Conservation (phyloP, 2,888 invertebrate genomes). For the Hydriomena furcata region DNA sequence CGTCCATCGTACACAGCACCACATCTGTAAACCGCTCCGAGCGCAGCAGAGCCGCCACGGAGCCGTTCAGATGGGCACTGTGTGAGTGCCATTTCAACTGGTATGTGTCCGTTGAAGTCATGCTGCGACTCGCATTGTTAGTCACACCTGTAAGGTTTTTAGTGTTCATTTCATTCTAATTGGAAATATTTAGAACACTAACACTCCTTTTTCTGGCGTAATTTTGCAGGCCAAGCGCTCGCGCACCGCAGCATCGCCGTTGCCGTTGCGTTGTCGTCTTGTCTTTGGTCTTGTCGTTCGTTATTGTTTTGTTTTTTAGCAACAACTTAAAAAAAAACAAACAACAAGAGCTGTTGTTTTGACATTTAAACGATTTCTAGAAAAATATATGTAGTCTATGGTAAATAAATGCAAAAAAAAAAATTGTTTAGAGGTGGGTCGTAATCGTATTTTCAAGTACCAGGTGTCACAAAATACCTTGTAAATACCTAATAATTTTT, state of each 20-base stretch:
- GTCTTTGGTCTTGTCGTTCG: constrained; percentile 2
- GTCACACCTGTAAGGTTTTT: constrained; percentile 23
- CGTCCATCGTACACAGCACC: constrained; percentile 90
- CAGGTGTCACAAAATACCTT: no score
- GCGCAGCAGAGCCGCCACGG: constrained; percentile 89
- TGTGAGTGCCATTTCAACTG: constrained; percentile 96
- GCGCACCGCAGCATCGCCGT: constrained; percentile 3
- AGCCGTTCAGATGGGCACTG: constrained; percentile 91
- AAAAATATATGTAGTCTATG: no score
- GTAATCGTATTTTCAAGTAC: no score
- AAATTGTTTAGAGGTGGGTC: no score
- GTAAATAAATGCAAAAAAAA: no score
- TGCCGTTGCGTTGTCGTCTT: no score
- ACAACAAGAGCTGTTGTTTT: no score
- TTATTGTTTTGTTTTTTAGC: neutral
- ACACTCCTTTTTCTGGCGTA: neutral
- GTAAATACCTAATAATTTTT: no score
- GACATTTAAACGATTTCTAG: no score
- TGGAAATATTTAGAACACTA: neutral
- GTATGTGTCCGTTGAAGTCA: constrained; percentile 89
- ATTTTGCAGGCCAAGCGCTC: constrained; percentile 3
- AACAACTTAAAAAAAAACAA: no score
- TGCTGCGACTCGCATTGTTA: constrained; percentile 44
- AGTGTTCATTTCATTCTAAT: constrained; percentile 2
- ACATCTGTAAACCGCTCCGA: constrained; percentile 93